phyloP scores from a whole-genome alignment of 2,797 vertebrate genomes.

The Tarsius wallacei region DNA sequence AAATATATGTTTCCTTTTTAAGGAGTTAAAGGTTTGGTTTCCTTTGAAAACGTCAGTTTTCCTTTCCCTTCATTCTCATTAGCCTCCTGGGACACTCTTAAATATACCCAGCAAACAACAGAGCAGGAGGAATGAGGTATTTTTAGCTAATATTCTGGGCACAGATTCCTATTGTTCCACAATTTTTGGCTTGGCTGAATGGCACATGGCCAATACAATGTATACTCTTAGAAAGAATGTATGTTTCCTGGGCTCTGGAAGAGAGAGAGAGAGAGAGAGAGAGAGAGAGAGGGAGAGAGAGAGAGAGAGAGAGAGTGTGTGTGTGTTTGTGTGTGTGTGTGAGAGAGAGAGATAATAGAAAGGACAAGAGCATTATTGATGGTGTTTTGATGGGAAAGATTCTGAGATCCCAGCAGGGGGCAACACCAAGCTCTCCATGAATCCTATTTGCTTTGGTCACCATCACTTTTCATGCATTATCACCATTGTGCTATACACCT shows the following conservation, averaged over 20 bases:
- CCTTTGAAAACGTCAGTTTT: constrained; percentile 77
- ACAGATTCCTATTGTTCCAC: constrained; percentile 79
- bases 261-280: too few relatives aligned
- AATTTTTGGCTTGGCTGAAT: constrained; percentile 73
- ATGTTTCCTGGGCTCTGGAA: not conserved
- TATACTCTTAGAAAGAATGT: constrained; percentile 70
- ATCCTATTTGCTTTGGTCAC: not conserved
- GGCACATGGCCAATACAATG: constrained; percentile 76
- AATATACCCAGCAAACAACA: constrained; percentile 62
- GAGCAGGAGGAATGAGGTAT: constrained; percentile 55
- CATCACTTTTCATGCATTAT: not conserved
- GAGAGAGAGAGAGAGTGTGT: too few relatives aligned
- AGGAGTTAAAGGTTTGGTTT: constrained; percentile 62
- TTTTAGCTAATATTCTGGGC: constrained; percentile 85
- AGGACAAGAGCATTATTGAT: constrained; percentile 66
- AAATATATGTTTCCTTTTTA: constrained; percentile 71
- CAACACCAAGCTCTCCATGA: not conserved
- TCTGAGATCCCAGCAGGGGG: constrained; percentile 67
- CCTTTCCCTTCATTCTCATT: constrained; percentile 74
- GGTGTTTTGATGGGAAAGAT: constrained; percentile 67
- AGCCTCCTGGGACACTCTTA: constrained; percentile 70
- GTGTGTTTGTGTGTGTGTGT: not conserved
- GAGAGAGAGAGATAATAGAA: not conserved
- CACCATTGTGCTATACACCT: not conserved
- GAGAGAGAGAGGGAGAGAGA: too few relatives aligned